Evolutionary conservation across 2,888 invertebrate species (phyloP).

Genomic region (Caenorhabditis afra): DNA sequence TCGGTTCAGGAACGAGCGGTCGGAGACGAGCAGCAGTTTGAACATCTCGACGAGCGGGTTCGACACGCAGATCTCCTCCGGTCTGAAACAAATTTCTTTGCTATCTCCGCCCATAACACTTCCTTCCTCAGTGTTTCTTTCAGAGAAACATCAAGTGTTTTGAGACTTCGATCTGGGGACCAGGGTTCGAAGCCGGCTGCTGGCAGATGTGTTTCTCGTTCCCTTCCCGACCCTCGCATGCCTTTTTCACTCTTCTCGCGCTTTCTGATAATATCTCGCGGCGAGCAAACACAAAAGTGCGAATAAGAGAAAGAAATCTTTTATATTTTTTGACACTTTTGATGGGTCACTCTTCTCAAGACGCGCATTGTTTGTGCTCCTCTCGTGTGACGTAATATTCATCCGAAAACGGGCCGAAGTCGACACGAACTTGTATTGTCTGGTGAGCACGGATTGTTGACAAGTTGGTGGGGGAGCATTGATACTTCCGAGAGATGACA

Average conservation of each 20-base stretch:
- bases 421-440: constrained; percentile 55
- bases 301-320: constrained; percentile 28
- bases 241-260: background rate
- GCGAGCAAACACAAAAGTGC: no score
- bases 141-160: no score
- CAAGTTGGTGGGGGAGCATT: constrained; percentile 5
- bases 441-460: constrained; percentile 22
- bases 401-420: constrained; percentile 9
- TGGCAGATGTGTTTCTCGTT: no score
- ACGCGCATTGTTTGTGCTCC: constrained; percentile 19
- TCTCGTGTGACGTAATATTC: constrained; percentile 50
- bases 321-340: constrained; percentile 59
- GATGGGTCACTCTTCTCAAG: constrained; percentile 51
- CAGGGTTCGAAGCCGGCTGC: no score
- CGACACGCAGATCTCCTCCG: constrained; percentile 78
- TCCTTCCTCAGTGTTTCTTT: background rate
- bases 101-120: no score
- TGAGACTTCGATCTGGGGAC: no score
- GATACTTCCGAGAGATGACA: constrained; percentile 35
- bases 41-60: constrained; percentile 79
- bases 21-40: constrained; percentile 75
- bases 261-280: background rate
- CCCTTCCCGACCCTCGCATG: background rate
- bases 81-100: constrained; percentile 61
- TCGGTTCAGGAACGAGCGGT: constrained; percentile 71